Percentiles rank a stretch among this genome's conserved stretches.
Evolutionary conservation across 1,140 invertebrate genomes (phyloP).

Genomic region (Dolichoris vasculosae): DNA sequence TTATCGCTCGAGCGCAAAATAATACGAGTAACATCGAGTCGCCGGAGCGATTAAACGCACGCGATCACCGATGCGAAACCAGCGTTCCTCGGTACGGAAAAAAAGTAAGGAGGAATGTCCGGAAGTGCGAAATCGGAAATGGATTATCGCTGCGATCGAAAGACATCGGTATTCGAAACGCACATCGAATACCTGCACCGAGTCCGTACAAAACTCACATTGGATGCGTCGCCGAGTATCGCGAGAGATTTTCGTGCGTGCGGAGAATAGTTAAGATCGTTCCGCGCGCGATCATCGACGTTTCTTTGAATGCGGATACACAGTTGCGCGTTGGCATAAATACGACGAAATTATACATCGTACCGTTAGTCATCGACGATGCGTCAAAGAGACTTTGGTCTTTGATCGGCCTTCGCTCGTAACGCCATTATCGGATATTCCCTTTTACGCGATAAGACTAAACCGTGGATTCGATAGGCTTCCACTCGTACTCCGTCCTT

Average conservation of each 20-base stretch:
- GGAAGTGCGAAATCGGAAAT: conserved; percentile 11
- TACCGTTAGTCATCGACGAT: not conserved
- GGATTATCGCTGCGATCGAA: conserved; percentile 24
- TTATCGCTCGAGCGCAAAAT: not conserved
- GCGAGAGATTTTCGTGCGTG: not conserved
- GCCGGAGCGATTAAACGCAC: not conserved
- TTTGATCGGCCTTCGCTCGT: too few species aligned
- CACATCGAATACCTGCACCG: not conserved
- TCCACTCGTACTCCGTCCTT: too few species aligned
- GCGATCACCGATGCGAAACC: not conserved
- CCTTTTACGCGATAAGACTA: not conserved
- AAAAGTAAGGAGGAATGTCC: not conserved
- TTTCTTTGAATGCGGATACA: not conserved
- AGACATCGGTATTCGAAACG: not conserved
- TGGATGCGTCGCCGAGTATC: not conserved
- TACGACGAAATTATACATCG: not conserved
- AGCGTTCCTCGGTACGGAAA: not conserved
- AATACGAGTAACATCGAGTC: too few species aligned
- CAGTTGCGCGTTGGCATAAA: not conserved
- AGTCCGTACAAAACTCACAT: not conserved
- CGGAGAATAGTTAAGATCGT: not conserved
- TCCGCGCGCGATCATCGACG: not conserved
- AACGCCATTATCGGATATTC: not conserved
- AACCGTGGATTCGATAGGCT: too few species aligned
- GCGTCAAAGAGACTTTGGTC: not conserved